Conservation (phyloP, 2,797 vertebrate species). For the Emydoidea blandingii region DNA sequence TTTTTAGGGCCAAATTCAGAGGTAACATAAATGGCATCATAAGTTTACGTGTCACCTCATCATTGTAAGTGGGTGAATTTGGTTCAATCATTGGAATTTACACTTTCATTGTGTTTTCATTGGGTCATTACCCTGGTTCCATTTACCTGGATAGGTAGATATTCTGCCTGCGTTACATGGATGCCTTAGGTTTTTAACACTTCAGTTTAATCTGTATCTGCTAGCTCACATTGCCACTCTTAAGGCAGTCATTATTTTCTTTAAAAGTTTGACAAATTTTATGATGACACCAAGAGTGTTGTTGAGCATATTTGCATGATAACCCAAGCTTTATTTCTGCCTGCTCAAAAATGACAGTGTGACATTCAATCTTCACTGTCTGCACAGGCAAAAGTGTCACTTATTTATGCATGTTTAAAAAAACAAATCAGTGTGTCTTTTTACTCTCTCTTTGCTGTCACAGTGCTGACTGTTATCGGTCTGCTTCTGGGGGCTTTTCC, state of each 20-base stretch:
- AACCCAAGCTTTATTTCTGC: not conserved
- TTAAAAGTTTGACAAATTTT: not conserved
- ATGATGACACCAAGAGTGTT: not conserved
- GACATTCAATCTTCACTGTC: not conserved
- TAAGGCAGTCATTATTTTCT: not conserved
- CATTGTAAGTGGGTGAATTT: not conserved
- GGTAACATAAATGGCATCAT: not conserved
- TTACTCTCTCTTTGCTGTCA: not conserved
- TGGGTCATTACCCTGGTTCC: not conserved
- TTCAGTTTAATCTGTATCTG: not conserved
- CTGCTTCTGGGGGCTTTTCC: not conserved
- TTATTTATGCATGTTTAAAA: not conserved
- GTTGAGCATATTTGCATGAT: not conserved
- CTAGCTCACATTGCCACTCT: not conserved
- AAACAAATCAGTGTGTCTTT: not conserved
- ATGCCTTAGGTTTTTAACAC: not conserved
- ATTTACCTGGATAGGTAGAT: not conserved
- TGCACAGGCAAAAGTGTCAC: not conserved
- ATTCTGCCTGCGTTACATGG: not conserved
- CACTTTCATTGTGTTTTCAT: not conserved
- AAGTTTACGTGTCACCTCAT: not conserved
- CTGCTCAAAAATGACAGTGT: not conserved
- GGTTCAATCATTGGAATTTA: not conserved
- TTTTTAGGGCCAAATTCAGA: not conserved
- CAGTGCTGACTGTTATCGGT: not conserved